These are phyloP conservation scores for Goniozus legneri DNA, from an alignment of 1,140 invertebrate genomes.

Conservation along the genomic window DNA sequence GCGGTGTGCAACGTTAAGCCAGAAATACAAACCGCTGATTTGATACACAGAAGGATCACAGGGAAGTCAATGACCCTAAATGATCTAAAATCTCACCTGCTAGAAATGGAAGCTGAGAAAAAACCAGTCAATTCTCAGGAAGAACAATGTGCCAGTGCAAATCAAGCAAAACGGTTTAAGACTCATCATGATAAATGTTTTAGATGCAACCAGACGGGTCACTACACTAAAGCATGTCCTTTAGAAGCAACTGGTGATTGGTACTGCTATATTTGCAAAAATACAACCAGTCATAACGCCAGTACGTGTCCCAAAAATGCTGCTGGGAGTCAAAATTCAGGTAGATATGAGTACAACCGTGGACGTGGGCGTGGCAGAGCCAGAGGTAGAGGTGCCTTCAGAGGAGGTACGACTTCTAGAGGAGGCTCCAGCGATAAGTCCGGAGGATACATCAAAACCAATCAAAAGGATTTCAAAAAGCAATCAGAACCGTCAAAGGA, in stretches of 20 bases:
- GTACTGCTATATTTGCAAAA: conserved; percentile 14
- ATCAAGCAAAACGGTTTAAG: conserved; percentile 12
- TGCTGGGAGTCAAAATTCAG: not conserved
- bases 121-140: conserved; percentile 7
- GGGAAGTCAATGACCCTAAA: conserved; percentile 13
- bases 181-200: conserved; percentile 7
- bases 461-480: not conserved
- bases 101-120: conserved; percentile 15
- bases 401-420: conserved; percentile 4
- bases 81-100: conserved; percentile 13
- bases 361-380: conserved; percentile 9
- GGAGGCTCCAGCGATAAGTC: not conserved
- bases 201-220: conserved; percentile 14
- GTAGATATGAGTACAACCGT: not conserved
- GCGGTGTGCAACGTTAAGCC: conserved; percentile 18
- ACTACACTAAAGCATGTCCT: conserved; percentile 3
- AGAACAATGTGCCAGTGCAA: not conserved
- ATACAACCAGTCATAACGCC: not conserved
- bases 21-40: conserved; percentile 16
- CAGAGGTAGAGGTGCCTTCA: not conserved
- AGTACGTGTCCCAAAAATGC: not conserved
- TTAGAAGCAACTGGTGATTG: conserved; percentile 5
- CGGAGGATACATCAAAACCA: not conserved
- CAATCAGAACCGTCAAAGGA: too few relatives aligned
- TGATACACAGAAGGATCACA: conserved; percentile 5